Percentiles rank a stretch among this genome's conserved stretches.
Conservation (phyloP, 2,797 vertebrate genomes). For the Darevskia nairensis region DNA sequence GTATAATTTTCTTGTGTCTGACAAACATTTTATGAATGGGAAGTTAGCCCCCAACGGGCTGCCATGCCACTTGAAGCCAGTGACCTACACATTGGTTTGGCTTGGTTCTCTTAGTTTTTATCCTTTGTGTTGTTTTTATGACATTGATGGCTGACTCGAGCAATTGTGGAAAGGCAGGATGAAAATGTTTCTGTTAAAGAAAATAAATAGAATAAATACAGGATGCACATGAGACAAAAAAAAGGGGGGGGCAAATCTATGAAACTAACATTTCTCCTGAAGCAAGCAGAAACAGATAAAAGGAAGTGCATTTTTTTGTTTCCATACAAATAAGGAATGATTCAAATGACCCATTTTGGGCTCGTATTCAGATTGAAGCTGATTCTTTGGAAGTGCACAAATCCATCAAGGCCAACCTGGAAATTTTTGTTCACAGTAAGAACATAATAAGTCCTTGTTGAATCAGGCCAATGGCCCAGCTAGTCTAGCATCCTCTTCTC, state of each 20-base stretch:
- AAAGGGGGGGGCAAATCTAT: neutral
- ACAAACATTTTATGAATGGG: neutral
- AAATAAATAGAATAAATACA: neutral
- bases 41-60: neutral
- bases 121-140: neutral
- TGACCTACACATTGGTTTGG: neutral
- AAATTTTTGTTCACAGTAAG: neutral
- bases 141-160: neutral
- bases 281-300: neutral
- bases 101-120: neutral
- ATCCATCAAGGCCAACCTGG: neutral
- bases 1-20: neutral
- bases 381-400: neutral
- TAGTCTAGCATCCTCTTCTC: no score
- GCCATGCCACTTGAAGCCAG: neutral
- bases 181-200: neutral
- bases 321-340: neutral
- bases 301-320: conserved; percentile 3
- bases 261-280: neutral
- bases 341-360: neutral
- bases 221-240: neutral
- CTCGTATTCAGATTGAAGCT: neutral
- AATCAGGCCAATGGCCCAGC: no score
- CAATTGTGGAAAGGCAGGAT: neutral
- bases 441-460: no score